Base-by-base conservation (phyloP, 2,113 vertebrate species). In the Calyptomena viridis region DNA sequence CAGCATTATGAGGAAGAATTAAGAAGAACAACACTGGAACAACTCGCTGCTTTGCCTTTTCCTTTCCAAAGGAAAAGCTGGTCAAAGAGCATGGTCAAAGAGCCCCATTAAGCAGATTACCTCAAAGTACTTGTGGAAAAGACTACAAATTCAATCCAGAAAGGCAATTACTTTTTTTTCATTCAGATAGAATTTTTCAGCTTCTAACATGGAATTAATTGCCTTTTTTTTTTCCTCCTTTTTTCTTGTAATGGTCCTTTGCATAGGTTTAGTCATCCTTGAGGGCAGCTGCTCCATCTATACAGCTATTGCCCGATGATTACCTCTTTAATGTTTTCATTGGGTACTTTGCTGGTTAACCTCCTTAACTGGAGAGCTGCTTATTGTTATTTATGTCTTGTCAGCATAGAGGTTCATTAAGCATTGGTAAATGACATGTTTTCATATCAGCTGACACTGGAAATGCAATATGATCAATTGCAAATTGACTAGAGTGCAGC, bases 301-400 rank as follows among this genome's bases (percentile, higher is more conserved):
- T 67, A 69, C 3, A 55, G 75, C 53, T 86, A 80, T 96, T 95
- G 93, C 81, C 74, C 73, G 95, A 90, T 31, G 49, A 96, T 97
- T 92, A 79, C 95, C 93, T 93, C 93, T 94, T 92, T 83, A 83
- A 90, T 63, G 69, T 21, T 84, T 90, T 87, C 90, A 49, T 37
- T 66, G 74, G 83, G 56, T 77, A 81, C 87, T 94, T 93, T 87
- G 75, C 88, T 77, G 87, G 93, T 95, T 95, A 95, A 95, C 82
- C 87, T 94, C 8, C 60, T 75, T 95, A 94, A 77, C 93, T 88
- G 92, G 93, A 97, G 95, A 91, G 84, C 92, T 96, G 91, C 95
- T 97, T 96, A 93, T 95, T 58, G 95, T 93, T 93, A 90, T 91
- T 96, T 95, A 97, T 91, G 90, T 93, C 95, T 95, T 66, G 71